Conservation (phyloP, 2,888 invertebrate species). For the Eurytoma californica region DNA sequence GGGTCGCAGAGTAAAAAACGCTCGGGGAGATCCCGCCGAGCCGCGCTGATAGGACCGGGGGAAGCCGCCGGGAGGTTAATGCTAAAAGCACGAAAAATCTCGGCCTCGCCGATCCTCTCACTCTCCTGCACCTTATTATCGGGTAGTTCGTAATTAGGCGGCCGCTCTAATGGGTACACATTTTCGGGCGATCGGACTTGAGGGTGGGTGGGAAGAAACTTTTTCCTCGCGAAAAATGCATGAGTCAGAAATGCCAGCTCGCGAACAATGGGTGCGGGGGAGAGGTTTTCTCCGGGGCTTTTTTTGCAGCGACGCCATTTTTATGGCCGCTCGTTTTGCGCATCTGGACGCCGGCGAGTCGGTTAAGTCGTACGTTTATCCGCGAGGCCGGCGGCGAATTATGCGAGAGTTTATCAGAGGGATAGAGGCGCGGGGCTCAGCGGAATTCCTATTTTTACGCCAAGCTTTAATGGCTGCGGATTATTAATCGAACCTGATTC, state of each 20-base stretch:
- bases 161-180: slow-evolving; percentile 10
- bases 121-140: slow-evolving; percentile 7
- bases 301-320: slow-evolving; percentile 4
- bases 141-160: slow-evolving; percentile 15
- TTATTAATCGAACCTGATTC: not conserved
- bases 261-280: not conserved
- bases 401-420: slow-evolving; percentile 17
- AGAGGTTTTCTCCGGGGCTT: not conserved
- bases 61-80: not conserved
- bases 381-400: not conserved
- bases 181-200: slow-evolving; percentile 10
- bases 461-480: not conserved
- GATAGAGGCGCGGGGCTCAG: not conserved
- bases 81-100: slow-evolving; percentile 28
- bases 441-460: slow-evolving; percentile 14
- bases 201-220: not conserved
- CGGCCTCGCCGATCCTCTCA: not conserved
- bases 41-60: not conserved
- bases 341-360: not conserved
- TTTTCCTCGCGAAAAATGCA: not conserved
- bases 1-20: not conserved
- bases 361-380: slow-evolving; percentile 21
- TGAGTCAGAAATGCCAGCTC: not conserved
- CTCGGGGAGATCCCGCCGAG: no score
- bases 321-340: not conserved